Evolutionary conservation across 2,113 vertebrate genomes (phyloP), one percentile per base, ranked within the genome.

Genomic region (Parus major): DNA sequence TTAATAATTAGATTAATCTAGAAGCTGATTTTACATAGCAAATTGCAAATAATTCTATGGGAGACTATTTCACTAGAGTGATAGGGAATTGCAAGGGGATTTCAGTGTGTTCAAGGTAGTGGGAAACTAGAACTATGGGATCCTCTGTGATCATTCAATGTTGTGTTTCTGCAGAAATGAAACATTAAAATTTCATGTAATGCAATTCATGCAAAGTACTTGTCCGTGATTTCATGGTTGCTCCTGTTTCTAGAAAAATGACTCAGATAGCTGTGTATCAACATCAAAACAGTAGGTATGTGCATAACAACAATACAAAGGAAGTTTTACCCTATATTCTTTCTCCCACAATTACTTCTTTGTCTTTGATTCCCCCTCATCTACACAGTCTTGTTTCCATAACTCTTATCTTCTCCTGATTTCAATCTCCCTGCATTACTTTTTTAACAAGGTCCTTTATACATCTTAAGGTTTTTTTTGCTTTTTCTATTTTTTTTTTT

Each of bases 381-480:
- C 8, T 52, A 57, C 16, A 53, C 12, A 73, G 1, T 12, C 7
- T 46, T 86, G 19, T 53, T 92, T 80, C 24, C 24, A n/a, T 44
- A 50, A 87, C 60, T 42, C 8, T 23, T 36, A n/a, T 6, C 15
- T 81, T 73, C 23, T 88, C 35, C 23, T 73, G 28, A n/a, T 73
- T 82, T 85, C 9, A 14, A 10, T 46, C 28, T 59, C 21, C 15
- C 8, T 64, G 19, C 23, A 12, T 87, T 10, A 0, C 1, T 57
- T 65, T 84, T 9, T 42, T 68, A 24, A 13, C 25, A 61, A 81
- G 11, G 2, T 41, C 14, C 7, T 64, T 11, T 55, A 46, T 31
- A 36, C 2, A 31, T 8, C 0, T 20, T 33, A 16, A 19, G 9
- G 1, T 3, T 15, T 27, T 27, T 53, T 41, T 6, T 31, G 0